Conservation (phyloP, 2,888 invertebrate species). For the Orthonevra nobilis region DNA sequence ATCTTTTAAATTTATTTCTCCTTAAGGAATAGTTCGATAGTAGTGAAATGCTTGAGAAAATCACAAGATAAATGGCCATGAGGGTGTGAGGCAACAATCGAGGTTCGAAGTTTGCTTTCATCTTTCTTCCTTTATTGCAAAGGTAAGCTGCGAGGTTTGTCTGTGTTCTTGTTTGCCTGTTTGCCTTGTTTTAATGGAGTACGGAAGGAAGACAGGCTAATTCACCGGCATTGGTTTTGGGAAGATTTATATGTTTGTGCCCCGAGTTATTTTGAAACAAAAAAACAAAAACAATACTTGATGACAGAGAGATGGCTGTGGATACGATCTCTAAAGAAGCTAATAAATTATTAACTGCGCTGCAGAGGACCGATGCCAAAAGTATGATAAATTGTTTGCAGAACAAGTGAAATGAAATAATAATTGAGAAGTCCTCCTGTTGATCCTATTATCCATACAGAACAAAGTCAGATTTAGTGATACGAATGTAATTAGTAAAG, state of each 20-base stretch:
- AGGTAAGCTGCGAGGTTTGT: no score
- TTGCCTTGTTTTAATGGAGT: constrained; percentile 47
- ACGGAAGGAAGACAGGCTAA: constrained; percentile 50
- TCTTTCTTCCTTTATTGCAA: not conserved
- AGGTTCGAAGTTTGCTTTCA: constrained; percentile 11
- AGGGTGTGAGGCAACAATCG: constrained; percentile 41
- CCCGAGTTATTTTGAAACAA: constrained; percentile 6
- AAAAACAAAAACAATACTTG: constrained; percentile 48
- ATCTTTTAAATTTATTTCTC: constrained; percentile 65
- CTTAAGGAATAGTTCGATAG: constrained; percentile 55
- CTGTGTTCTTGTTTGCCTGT: no score
- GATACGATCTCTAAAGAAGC: constrained; percentile 46
- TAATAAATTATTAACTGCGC: constrained; percentile 60
- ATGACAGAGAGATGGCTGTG: constrained; percentile 36
- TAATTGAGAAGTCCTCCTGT: constrained; percentile 50
- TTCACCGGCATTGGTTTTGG: constrained; percentile 57
- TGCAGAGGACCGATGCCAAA: constrained; percentile 34
- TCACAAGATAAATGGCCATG: constrained; percentile 55
- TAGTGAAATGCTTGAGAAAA: constrained; percentile 40
- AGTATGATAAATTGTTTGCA: constrained; percentile 66
- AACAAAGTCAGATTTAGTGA: constrained; percentile 20
- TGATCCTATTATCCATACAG: constrained; percentile 5
- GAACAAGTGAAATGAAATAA: constrained; percentile 48
- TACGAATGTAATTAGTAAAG: constrained; percentile 45
- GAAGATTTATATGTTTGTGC: constrained; percentile 44